phyloP scores from a whole-genome alignment of 2,888 invertebrate genomes.

The Pyrrhosoma nymphula region DNA sequence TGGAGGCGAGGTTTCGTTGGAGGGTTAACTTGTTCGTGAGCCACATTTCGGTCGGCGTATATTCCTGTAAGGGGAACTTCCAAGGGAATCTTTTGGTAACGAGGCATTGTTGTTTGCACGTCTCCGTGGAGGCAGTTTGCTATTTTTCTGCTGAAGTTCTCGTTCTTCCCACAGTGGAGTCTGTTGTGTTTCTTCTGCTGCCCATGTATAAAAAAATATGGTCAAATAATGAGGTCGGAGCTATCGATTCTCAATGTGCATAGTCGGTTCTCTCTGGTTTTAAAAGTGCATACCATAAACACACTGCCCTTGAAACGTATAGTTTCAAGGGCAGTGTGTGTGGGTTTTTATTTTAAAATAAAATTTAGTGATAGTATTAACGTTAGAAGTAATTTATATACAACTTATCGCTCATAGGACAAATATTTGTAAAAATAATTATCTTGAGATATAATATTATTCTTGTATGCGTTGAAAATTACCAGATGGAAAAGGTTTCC shows the following conservation, averaged over 20 bases:
- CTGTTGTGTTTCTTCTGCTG: background rate
- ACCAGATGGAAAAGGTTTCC: too few species aligned
- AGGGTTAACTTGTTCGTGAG: background rate
- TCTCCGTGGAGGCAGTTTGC: background rate
- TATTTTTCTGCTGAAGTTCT: background rate
- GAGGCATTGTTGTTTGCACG: conserved; percentile 37
- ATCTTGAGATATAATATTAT: too few species aligned
- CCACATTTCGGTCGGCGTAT: background rate
- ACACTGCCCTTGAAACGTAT: too few species aligned
- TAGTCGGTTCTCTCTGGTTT: background rate
- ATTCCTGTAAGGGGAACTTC: background rate
- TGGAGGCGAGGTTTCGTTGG: background rate
- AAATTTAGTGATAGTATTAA: too few species aligned
- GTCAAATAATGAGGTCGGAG: background rate
- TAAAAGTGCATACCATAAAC: too few species aligned
- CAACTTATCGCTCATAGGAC: too few species aligned
- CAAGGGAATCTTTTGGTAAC: background rate
- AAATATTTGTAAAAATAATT: too few species aligned
- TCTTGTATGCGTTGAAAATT: too few species aligned
- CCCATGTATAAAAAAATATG: background rate
- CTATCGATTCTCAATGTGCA: background rate
- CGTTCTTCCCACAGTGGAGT: background rate
- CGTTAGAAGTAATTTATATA: too few species aligned
- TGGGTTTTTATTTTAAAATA: too few species aligned
- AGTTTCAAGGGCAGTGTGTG: too few species aligned